Evolutionary conservation across 2,797 vertebrate species (phyloP).

Genomic region (Pseudocheirus occidentalis): DNA sequence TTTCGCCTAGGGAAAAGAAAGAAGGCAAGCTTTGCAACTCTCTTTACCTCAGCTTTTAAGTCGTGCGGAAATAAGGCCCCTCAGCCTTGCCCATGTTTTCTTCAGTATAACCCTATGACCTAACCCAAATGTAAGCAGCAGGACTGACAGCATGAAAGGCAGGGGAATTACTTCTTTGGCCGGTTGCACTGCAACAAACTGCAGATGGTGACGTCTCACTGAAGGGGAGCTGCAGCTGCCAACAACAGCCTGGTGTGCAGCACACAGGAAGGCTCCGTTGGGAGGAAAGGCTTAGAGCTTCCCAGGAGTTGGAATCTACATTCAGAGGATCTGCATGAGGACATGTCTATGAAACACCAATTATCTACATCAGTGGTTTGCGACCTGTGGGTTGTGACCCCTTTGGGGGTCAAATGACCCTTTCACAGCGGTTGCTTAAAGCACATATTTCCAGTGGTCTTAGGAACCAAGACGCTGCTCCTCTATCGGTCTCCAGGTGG

Average conservation of each 20-base stretch:
- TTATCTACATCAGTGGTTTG: no score
- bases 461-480: no score
- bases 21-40: conserved; percentile 29
- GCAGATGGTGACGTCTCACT: not conserved
- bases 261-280: not conserved
- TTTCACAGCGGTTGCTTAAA: no score
- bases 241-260: not conserved
- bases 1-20: conserved; percentile 52
- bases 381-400: no score
- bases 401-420: no score
- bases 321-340: not conserved
- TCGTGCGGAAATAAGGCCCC: not conserved
- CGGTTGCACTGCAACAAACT: not conserved
- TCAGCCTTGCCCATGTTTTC: not conserved
- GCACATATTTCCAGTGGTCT: no score
- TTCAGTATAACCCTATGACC: not conserved
- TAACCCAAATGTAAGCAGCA: not conserved
- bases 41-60: conserved; percentile 40
- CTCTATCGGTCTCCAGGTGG: no score
- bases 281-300: not conserved
- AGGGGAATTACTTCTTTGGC: not conserved
- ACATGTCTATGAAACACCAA: not conserved
- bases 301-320: not conserved
- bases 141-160: not conserved
- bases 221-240: not conserved